Conservation (phyloP, 2,888 invertebrate species). For the Adela reaumurella region DNA sequence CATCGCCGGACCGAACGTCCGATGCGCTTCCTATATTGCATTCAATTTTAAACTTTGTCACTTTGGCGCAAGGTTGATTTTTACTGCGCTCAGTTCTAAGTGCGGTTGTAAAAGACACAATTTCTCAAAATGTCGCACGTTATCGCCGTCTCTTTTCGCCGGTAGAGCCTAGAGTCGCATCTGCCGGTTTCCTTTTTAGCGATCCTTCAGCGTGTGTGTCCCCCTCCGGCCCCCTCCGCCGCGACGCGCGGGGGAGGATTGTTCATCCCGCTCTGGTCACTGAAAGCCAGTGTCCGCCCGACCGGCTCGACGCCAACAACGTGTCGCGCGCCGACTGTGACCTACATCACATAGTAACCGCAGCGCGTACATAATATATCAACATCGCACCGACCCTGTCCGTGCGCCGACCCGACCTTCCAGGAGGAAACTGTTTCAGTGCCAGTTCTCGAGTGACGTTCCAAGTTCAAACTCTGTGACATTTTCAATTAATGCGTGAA, state of each 20-base stretch:
- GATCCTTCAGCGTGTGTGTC: conserved; percentile 49
- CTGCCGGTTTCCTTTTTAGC: conserved; percentile 45
- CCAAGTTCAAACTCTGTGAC: not conserved
- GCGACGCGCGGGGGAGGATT: conserved; percentile 19
- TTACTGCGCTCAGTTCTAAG: too few species aligned
- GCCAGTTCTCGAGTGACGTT: conserved; percentile 6
- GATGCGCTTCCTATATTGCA: not conserved
- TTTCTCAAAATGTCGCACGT: conserved; percentile 55
- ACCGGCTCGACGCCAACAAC: conserved; percentile 34
- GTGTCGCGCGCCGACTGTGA: conserved; percentile 27
- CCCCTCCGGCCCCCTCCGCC: conserved; percentile 28
- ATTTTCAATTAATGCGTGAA: not conserved
- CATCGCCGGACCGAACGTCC: not conserved
- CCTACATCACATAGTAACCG: not conserved
- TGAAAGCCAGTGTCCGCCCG: conserved; percentile 52
- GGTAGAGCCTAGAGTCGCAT: conserved; percentile 46
- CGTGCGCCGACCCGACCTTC: not conserved
- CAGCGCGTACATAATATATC: conserved; percentile 1
- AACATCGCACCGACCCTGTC: not conserved
- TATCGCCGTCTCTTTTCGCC: conserved; percentile 56
- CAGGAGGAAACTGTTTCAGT: not conserved
- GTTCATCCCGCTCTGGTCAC: conserved; percentile 43
- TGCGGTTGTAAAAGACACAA: conserved; percentile 46
- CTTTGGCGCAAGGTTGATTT: too few species aligned
- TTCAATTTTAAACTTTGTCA: not conserved